phyloP scores from a whole-genome alignment of 1,140 invertebrate genomes.

The Penaeus vannamei region DNA sequence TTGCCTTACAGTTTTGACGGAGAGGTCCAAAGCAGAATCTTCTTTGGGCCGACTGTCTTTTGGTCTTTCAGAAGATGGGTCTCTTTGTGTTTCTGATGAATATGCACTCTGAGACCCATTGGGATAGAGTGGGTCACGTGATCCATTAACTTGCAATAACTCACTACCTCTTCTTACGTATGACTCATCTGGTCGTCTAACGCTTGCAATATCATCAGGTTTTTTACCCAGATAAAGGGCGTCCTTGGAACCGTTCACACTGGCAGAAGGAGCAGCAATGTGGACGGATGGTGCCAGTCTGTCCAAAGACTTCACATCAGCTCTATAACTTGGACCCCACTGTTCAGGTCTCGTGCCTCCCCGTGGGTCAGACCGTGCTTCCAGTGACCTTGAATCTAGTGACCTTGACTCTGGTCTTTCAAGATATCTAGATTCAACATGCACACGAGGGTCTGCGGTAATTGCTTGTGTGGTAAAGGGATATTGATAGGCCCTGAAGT shows the following conservation, averaged over 20 bases:
- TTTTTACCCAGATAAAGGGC: conserved; percentile 47
- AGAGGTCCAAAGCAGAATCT: conserved; percentile 69
- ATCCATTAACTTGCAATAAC: conserved; percentile 51
- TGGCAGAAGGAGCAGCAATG: conserved; percentile 33
- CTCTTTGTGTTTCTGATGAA: conserved; percentile 31
- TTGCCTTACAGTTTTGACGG: conserved; percentile 69
- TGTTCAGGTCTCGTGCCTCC: conserved; percentile 44
- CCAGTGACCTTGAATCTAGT: too few species aligned
- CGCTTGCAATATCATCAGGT: conserved; percentile 22
- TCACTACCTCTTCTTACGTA: conserved; percentile 37
- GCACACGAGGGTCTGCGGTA: conserved; percentile 23
- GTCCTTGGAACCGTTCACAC: conserved; percentile 60
- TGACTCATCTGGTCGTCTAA: conserved; percentile 44
- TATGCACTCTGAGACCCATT: conserved; percentile 55
- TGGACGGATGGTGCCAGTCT: conserved; percentile 61
- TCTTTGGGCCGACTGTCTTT: conserved; percentile 53
- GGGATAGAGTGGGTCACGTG: conserved; percentile 50
- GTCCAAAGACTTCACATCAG: conserved; percentile 50
- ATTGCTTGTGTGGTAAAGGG: conserved; percentile 29
- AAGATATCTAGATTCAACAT: conserved; percentile 37
- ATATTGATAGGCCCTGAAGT: not conserved
- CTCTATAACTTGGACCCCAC: conserved; percentile 34
- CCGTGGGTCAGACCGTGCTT: conserved; percentile 41
- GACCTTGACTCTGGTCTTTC: conserved; percentile 23
- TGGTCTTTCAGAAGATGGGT: conserved; percentile 27